Base-by-base conservation (phyloP, 64 coral and sea anemone genomes). In the Pachyseris speciosa region DNA sequence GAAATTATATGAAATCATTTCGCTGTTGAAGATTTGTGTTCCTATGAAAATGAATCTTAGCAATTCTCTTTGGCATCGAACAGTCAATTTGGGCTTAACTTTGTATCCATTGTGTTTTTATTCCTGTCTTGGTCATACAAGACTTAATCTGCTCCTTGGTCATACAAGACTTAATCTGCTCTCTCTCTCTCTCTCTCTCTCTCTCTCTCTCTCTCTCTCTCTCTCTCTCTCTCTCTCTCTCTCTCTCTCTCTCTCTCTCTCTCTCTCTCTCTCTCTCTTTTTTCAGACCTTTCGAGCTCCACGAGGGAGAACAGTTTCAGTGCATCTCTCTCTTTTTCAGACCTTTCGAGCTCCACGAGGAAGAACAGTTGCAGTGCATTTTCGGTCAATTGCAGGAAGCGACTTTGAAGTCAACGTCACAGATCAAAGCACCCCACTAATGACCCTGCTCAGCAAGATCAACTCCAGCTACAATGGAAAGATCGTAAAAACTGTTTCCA, bases 351-450 rank as follows among this genome's bases (percentile, higher is more conserved):
- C 75, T 9, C 7, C 15, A 59, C 30, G 30, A 58, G 49, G 50
- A n/a, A 58, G 7, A 58, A 80, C 49, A 80, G 31, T 80, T 7
- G 22, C 75, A 11, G 75, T 58, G 15, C 75, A 80, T 80, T 80
- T 80, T n/a, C 48, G 49, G 28, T 58, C 4, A 31, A 80, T 80
- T 24, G 16, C 30, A 24, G 75, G 75, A 59, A 38, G 51, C 0
- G 75, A 38, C 15, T 80, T 80, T 80, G 29, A 80, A 9, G 15
- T 80, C 33, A 58, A 80, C 24, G 32, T 80, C 20, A 58, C 32
- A 37, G 75, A 80, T 80, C 28, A 29, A 80, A 37, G 19, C 2
- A 11, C 75, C 6, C 3, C 29, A 20, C 33, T 32, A 30, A 59
- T 36, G 6, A 80, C 50, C 1, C 3, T 80, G 33, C 15, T 80